Evolutionary conservation across 2,113 vertebrate species (phyloP).

Genomic region (Trematocara zebra): DNA sequence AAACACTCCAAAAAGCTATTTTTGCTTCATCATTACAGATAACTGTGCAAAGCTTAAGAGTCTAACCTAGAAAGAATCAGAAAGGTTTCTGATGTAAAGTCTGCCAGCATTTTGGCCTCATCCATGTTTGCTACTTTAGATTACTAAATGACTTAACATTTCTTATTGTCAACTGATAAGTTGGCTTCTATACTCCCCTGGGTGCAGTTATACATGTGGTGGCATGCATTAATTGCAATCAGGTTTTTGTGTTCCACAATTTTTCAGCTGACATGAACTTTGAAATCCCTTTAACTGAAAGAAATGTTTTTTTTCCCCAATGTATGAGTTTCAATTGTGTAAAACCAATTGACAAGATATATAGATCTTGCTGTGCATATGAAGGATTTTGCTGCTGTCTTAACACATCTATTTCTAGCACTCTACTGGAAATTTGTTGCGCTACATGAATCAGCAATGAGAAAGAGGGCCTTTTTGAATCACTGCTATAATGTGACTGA

Average conservation of each 20-base stretch:
- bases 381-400: not conserved
- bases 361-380: not conserved
- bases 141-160: not conserved
- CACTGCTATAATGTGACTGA: not conserved
- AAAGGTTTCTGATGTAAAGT: not conserved
- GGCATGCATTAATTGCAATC: not conserved
- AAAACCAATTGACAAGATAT: not conserved
- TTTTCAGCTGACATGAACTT: not conserved
- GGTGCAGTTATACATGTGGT: not conserved
- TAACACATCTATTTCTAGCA: not conserved
- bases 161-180: not conserved
- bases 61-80: not conserved
- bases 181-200: not conserved
- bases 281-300: not conserved
- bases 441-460: not conserved
- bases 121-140: not conserved
- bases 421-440: not conserved
- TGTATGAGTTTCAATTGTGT: not conserved
- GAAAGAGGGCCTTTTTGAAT: not conserved
- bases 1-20: not conserved
- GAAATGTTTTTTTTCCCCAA: not conserved
- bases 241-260: not conserved
- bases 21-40: not conserved
- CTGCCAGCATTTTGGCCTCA: not conserved
- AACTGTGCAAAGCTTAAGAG: not conserved